A percentile compares a stretch with the other conserved stretches of the same genome.
Evolutionary conservation across 2,888 invertebrate species (phyloP).

Genomic region (Eristalinus sepulchralis): DNA sequence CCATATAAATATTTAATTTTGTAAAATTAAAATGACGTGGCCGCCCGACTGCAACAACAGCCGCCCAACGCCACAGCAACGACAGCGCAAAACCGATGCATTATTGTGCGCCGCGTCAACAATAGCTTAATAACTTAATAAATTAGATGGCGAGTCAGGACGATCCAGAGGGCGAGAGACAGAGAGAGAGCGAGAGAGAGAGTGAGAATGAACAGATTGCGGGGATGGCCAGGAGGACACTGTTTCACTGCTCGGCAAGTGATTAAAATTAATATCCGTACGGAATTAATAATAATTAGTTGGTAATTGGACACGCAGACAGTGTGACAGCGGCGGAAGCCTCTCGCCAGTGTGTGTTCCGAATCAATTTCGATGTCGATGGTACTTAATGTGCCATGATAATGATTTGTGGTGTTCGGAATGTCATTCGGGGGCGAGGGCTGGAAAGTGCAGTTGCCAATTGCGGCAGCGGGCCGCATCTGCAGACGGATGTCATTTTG

Average conservation of each 20-base stretch:
- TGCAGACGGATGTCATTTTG: too few relatives aligned
- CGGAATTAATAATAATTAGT: slow-evolving; percentile 69
- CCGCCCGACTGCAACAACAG: not conserved
- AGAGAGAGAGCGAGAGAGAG: not conserved
- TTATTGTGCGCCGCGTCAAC: slow-evolving; percentile 47
- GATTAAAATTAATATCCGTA: slow-evolving; percentile 71
- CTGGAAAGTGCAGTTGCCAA: too few relatives aligned
- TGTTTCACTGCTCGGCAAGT: slow-evolving; percentile 51
- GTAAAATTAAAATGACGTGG: slow-evolving; percentile 60
- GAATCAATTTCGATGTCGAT: slow-evolving; percentile 37
- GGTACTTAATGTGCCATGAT: slow-evolving; percentile 29
- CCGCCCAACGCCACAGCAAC: slow-evolving; percentile 1
- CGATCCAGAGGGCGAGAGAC: not conserved
- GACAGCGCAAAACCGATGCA: slow-evolving; percentile 30
- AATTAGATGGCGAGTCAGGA: slow-evolving; percentile 56
- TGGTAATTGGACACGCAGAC: slow-evolving; percentile 68
- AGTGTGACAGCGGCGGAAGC: slow-evolving; percentile 43
- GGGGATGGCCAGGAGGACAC: not conserved
- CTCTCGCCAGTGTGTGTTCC: slow-evolving; percentile 36
- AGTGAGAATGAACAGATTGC: not conserved
- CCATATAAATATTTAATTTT: slow-evolving; percentile 69
- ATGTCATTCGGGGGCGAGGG: not conserved
- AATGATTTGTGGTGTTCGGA: slow-evolving; percentile 38
- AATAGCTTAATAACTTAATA: slow-evolving; percentile 70
- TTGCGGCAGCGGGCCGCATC: too few relatives aligned